Conservation (phyloP, 2,888 invertebrate genomes). For the Megamerina dolium region DNA sequence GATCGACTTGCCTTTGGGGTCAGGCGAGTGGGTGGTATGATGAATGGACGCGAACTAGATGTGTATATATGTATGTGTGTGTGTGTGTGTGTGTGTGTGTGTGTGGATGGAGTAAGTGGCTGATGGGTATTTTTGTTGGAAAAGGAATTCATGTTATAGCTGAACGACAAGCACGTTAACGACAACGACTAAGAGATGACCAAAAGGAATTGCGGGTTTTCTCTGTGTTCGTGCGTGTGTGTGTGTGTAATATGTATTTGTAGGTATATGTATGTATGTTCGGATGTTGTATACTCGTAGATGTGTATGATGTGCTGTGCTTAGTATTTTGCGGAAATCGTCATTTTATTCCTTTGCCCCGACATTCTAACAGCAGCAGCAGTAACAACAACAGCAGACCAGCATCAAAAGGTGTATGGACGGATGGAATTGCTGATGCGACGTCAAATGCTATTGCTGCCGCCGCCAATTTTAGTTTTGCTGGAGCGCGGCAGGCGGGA, state of each 20-base stretch:
- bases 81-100: constrained; percentile 6
- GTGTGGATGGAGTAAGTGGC: not conserved
- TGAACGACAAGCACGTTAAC: constrained; percentile 41
- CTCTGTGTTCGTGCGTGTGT: constrained; percentile 23
- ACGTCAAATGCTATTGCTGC: constrained; percentile 34
- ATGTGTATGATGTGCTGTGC: too few relatives aligned
- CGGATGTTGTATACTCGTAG: too few relatives aligned
- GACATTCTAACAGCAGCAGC: constrained; percentile 3
- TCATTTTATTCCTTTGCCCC: constrained; percentile 25
- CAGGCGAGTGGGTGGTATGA: constrained; percentile 40
- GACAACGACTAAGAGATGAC: constrained; percentile 40
- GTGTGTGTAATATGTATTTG: too few relatives aligned
- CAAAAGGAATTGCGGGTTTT: constrained; percentile 44
- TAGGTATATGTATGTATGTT: not conserved
- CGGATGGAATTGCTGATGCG: constrained; percentile 37
- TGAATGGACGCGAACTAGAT: constrained; percentile 33
- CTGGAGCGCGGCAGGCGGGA: constrained; percentile 15
- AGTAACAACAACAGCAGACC: constrained; percentile 8
- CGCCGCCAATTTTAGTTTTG: constrained; percentile 29
- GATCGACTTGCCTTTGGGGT: constrained; percentile 47
- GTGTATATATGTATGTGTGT: too few relatives aligned
- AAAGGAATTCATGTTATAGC: constrained; percentile 30
- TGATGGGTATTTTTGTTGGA: not conserved
- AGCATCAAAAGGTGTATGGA: constrained; percentile 29
- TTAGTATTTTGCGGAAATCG: constrained; percentile 38